phyloP scores from a whole-genome alignment of 2,113 vertebrate species.

The Chaetops frenatus region DNA sequence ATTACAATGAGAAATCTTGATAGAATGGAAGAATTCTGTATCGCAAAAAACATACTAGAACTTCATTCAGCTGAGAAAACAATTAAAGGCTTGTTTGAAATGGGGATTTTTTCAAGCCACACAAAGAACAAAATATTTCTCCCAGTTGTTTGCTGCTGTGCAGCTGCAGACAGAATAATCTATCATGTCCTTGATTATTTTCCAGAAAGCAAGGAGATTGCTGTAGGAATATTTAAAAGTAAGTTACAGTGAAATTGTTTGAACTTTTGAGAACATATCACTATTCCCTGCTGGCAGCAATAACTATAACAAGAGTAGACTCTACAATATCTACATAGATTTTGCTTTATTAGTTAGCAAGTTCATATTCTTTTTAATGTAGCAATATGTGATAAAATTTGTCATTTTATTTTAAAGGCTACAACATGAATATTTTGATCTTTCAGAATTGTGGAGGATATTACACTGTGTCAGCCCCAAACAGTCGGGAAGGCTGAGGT shows the following conservation, averaged over 20 bases:
- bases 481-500: neutral
- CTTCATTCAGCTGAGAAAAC: neutral
- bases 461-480: neutral
- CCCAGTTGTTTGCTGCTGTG: neutral
- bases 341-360: neutral
- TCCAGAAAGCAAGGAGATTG: neutral
- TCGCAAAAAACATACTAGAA: neutral
- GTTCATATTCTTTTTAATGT: neutral
- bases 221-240: neutral
- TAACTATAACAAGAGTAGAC: neutral
- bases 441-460: neutral
- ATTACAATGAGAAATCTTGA: neutral
- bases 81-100: neutral
- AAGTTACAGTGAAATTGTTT: neutral
- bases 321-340: neutral
- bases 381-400: neutral
- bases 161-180: neutral
- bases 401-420: neutral
- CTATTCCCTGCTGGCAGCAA: neutral
- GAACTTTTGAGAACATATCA: neutral
- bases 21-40: neutral
- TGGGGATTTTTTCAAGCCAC: neutral
- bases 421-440: neutral
- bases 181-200: neutral
- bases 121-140: neutral